phyloP scores from a whole-genome alignment of 2,797 vertebrate species.

The Sebastes diaconus region DNA sequence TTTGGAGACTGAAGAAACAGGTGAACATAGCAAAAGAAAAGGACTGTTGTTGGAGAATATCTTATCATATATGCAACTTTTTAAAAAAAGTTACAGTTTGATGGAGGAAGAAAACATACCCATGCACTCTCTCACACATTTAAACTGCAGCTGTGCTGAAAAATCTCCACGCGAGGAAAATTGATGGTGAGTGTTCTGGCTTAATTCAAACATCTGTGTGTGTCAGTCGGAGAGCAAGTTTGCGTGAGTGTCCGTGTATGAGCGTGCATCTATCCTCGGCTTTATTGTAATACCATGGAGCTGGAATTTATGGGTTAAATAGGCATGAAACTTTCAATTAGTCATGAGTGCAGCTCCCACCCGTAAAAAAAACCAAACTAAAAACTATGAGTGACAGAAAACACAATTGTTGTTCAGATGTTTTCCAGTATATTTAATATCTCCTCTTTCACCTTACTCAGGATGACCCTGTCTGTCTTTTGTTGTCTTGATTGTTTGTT shows the following conservation, averaged over 20 bases:
- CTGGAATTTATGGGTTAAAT: neutral
- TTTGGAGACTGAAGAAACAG: conserved; percentile 12
- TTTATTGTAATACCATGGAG: neutral
- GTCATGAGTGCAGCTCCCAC: neutral
- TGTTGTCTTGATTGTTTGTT: too few relatives aligned
- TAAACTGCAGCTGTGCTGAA: conserved; percentile 28
- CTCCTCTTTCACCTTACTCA: too few relatives aligned
- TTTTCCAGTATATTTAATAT: neutral
- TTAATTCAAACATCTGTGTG: conserved; percentile 46
- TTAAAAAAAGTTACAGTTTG: neutral
- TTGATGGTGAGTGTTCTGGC: conserved; percentile 49
- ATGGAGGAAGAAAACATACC: conserved; percentile 10
- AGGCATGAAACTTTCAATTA: neutral
- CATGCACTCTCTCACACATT: neutral
- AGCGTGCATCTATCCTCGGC: neutral
- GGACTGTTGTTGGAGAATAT: neutral
- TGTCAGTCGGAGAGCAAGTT: neutral
- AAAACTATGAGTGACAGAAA: neutral
- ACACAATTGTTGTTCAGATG: neutral
- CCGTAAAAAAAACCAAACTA: neutral
- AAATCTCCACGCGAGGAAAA: neutral
- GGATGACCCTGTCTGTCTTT: too few relatives aligned
- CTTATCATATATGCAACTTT: neutral
- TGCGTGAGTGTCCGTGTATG: neutral
- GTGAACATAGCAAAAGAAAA: conserved; percentile 2